phyloP scores from a whole-genome alignment of 2,888 invertebrate genomes.

The Drepanosiphum platanoidis region DNA sequence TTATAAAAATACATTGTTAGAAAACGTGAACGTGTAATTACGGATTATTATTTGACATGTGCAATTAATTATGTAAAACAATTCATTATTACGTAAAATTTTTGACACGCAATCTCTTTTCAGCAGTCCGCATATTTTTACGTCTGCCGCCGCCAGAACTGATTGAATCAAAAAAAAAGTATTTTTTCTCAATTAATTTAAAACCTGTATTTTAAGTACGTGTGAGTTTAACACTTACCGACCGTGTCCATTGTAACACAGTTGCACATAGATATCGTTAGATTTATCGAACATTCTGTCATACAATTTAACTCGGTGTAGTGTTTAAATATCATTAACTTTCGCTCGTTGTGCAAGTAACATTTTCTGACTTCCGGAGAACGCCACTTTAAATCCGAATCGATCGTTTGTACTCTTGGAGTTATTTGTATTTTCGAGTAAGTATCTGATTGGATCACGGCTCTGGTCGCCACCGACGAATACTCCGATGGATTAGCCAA shows the following conservation, averaged over 20 bases:
- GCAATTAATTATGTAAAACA: no score
- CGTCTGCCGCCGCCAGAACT: neutral
- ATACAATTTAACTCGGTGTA: constrained; percentile 9
- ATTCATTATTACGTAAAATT: neutral
- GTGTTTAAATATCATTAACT: constrained; percentile 7
- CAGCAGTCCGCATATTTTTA: neutral
- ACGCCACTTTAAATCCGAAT: constrained; percentile 11
- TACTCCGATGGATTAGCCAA: constrained; percentile 6
- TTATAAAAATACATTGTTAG: no score
- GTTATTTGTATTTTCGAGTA: constrained; percentile 14
- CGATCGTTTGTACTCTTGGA: constrained; percentile 15
- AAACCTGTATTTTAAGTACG: no score
- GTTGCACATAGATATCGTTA: constrained; percentile 11
- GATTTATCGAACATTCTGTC: constrained; percentile 10
- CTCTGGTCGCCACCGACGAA: neutral
- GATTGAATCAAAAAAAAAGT: no score
- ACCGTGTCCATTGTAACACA: neutral
- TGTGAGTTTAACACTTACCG: neutral
- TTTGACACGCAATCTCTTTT: neutral
- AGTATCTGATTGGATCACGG: neutral
- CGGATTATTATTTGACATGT: no score
- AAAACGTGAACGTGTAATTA: no score
- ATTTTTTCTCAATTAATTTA: no score
- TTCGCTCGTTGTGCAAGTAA: constrained; percentile 24
- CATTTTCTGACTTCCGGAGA: constrained; percentile 6